Evolutionary conservation across 2,797 vertebrate genomes (phyloP).

Genomic region (Tarsius wallacei): DNA sequence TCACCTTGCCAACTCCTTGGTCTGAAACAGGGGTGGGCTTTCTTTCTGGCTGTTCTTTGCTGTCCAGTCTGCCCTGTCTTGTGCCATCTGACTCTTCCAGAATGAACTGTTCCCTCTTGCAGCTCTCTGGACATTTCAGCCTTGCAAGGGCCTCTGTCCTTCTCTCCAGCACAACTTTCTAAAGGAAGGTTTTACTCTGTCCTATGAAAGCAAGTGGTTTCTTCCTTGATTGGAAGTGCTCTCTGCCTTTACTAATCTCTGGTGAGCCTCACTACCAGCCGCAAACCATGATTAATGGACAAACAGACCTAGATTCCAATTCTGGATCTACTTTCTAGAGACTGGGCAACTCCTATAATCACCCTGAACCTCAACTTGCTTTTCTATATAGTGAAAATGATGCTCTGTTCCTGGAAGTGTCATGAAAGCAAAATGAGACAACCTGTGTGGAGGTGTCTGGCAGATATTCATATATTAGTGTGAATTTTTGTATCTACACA

Average conservation of each 20-base stretch:
- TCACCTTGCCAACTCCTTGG: no score
- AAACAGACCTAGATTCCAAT: neutral
- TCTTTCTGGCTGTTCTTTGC: neutral
- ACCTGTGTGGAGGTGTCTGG: rapidly evolving
- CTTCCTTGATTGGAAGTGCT: neutral
- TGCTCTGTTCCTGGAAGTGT: rapidly evolving
- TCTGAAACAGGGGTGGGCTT: rapidly evolving
- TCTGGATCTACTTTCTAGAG: neutral
- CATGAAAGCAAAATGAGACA: rapidly evolving
- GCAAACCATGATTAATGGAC: no score
- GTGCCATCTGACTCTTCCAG: neutral
- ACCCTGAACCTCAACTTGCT: neutral
- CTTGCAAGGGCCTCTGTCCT: neutral
- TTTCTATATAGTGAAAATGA: neutral
- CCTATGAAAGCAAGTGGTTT: neutral
- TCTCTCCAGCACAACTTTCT: neutral
- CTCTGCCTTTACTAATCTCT: neutral
- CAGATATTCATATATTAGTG: rapidly evolving
- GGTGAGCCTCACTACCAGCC: neutral
- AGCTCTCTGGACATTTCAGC: neutral
- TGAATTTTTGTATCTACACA: rapidly evolving
- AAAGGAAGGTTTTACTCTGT: no score
- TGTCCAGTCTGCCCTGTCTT: neutral
- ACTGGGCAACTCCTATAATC: neutral
- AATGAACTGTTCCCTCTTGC: no score